Evolutionary conservation across 2,113 vertebrate genomes (phyloP).

Genomic region (Panthera tigris): DNA sequence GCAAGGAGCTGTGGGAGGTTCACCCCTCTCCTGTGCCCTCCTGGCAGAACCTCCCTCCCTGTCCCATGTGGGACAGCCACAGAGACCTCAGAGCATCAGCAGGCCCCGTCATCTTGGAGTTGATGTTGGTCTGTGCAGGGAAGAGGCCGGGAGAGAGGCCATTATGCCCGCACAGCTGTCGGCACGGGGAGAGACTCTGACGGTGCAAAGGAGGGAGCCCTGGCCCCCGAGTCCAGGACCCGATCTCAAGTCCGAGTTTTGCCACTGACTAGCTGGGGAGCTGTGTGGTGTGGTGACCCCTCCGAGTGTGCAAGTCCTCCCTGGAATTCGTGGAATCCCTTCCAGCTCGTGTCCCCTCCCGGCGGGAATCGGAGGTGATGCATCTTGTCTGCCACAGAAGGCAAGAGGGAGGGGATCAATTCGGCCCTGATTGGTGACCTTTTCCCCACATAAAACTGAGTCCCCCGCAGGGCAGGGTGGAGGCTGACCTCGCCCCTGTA

Average conservation of each 20-base stretch:
- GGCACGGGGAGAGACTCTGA: fast-evolving
- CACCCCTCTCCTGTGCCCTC: neutral
- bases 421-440: neutral
- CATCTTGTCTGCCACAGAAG: fast-evolving
- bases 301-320: neutral
- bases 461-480: neutral
- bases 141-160: neutral
- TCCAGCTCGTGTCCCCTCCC: neutral
- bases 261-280: neutral
- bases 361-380: fast-evolving
- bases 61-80: neutral
- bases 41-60: too few relatives aligned
- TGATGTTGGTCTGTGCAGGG: neutral
- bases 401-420: fast-evolving
- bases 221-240: neutral
- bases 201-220: fast-evolving
- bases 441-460: fast-evolving
- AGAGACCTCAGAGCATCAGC: neutral
- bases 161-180: fast-evolving
- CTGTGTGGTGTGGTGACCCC: neutral
- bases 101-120: fast-evolving
- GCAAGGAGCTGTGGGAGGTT: fast-evolving
- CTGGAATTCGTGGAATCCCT: fast-evolving
- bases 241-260: neutral
- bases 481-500: fast-evolving